Evolutionary conservation across 1,140 invertebrate genomes (phyloP).

Genomic region (Matsumurasca onukii): DNA sequence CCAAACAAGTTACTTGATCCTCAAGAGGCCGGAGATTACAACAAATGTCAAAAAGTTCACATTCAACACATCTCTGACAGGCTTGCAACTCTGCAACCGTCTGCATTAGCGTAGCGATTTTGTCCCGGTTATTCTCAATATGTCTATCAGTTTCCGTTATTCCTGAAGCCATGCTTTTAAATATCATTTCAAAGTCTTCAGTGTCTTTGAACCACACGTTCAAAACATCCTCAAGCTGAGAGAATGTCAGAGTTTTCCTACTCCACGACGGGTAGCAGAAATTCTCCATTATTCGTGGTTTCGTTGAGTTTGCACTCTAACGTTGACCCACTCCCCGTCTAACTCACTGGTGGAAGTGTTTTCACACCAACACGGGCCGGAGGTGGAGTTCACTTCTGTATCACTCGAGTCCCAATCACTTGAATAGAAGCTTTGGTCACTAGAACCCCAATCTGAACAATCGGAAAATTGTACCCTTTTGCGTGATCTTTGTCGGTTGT

Average conservation of each 20-base stretch:
- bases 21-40: not conserved
- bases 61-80: not conserved
- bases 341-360: too few species aligned
- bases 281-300: too few species aligned
- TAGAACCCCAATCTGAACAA: too few species aligned
- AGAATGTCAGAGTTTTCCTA: slow-evolving; percentile 4
- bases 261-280: not conserved
- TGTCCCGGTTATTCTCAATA: not conserved
- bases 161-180: not conserved
- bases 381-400: too few species aligned
- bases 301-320: too few species aligned
- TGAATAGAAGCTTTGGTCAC: too few species aligned
- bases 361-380: too few species aligned
- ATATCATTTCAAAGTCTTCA: not conserved
- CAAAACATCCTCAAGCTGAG: not conserved
- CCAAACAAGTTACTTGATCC: not conserved
- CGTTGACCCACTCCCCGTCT: too few species aligned
- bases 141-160: not conserved
- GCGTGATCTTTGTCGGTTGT: too few species aligned
- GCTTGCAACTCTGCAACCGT: slow-evolving; percentile 8
- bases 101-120: not conserved
- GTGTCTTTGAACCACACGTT: not conserved
- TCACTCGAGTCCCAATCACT: too few species aligned
- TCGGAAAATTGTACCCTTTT: too few species aligned
- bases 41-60: not conserved